Base-by-base conservation (phyloP, 2,888 invertebrate species). In the Sylvicola cinctus region DNA sequence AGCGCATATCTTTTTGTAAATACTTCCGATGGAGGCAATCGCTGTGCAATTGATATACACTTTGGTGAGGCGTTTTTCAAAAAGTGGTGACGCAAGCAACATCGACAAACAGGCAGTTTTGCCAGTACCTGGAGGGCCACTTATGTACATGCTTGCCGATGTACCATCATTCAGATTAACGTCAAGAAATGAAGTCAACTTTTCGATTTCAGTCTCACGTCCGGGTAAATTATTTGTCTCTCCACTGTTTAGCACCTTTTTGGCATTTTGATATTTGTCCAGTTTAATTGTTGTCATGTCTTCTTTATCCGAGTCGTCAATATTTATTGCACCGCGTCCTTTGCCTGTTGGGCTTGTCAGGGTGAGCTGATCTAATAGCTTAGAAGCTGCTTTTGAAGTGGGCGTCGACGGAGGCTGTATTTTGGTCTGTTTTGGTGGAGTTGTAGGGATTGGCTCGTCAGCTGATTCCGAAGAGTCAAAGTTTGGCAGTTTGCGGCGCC, bases 111-210 rank as follows among this genome's bases (percentile, higher is more conserved):
- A 77, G 0, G 90, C 91, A 1, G 93, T 93, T 62, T 95, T 95
- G 2, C 91, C 96, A 2, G 96, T 96, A 4, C 96, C 98, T 0
- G 96, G 96, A 16, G 90, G 87, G 2, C 96, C 96, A 27, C 91
- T 93, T 29, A 98, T 72, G 53, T 96, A 98, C 35, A 96, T 50
- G 13, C 88, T 84, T 2, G 77, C 80, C 0, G 90, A 77, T 23
- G 62, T 63, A 42, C 68, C 61, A 2, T 64, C 61, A 3, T 67
- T 52, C 36, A 88, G 51, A 52, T 80, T 74, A 8, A 63, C 60
- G 11, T 55, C 52, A 33, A 95, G 62, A 54, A 85, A 87, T 3
- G 58, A 54, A 16, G 67, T 61, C 13, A 96, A 59, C 44, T 70
- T 66, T 3, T 62, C 53, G 7, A 80, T 64, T 58, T 95, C 84